Conservation (phyloP, 2,113 vertebrate species). For the Cyanoderma ruficeps region DNA sequence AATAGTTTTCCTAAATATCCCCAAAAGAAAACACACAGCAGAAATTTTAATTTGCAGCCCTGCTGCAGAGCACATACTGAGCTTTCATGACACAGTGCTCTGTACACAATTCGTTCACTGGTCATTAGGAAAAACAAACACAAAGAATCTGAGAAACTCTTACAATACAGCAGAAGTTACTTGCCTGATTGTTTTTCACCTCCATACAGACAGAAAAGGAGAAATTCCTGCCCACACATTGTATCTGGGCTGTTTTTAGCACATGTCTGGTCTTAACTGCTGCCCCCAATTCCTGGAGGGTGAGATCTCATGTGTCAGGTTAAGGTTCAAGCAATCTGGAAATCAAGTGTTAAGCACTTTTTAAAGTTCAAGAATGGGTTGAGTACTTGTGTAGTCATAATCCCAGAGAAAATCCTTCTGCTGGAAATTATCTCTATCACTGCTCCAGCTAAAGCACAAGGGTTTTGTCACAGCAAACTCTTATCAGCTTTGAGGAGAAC, state of each 20-base stretch:
- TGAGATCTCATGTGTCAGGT: not conserved
- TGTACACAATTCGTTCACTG: not conserved
- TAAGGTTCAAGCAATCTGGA: not conserved
- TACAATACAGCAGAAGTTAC: not conserved
- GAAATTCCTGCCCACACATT: not conserved
- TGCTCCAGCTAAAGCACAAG: not conserved
- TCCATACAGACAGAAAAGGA: not conserved
- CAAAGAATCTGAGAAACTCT: not conserved
- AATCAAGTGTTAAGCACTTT: not conserved
- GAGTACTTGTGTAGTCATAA: not conserved
- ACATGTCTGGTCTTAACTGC: not conserved
- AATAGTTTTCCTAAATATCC: not conserved
- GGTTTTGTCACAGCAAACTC: not conserved
- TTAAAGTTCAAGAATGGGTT: not conserved
- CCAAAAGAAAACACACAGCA: accelerated
- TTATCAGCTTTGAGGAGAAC: not conserved
- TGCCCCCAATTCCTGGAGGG: not conserved
- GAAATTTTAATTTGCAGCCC: not conserved
- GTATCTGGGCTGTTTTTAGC: not conserved
- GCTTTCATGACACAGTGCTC: not conserved
- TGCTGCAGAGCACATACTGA: not conserved
- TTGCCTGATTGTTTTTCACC: not conserved
- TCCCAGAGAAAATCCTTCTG: not conserved
- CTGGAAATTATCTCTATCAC: not conserved
- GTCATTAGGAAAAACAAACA: not conserved